Base-by-base conservation (phyloP, 1,140 invertebrate species). In the Drosophila pseudoobscura region DNA sequence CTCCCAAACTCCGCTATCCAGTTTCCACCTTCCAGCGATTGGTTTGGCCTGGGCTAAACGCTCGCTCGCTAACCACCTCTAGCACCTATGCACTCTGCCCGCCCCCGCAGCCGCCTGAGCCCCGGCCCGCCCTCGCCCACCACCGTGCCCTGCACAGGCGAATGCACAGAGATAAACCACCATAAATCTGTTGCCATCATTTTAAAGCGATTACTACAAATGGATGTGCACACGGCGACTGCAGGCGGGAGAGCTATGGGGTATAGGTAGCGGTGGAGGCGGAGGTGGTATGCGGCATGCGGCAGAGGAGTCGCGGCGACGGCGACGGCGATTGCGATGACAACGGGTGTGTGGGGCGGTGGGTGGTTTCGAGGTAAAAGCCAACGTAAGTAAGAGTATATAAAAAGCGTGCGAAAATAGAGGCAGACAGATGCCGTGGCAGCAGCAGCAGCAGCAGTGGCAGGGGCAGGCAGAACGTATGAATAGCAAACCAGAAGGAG, bases 151-250 rank as follows among this genome's bases (percentile, higher is more conserved):
- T 51, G 46, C 47, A 70, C 66, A 63, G 55, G 39, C 84, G 61
- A 89, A 75, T 90, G 85, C 84, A 87, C 84, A 75, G 68, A 87
- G 84, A 89, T 89, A 89, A 89, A 85, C 84, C 84, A 88, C 84
- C 83, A 89, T 89, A 89, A 89, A 89, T 89, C 84, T 89, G 84
- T 89, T 89, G 84, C 84, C 84, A 89, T 89, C 84, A 89, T 89
- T 89, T 87, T 89, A 89, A 89, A 89, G 84, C 85, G 84, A 89
- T 89, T 88, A 88, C 83, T 88, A 88, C 83, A 88, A 88, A 88
- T 88, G 83, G 84, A 89, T 88, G 83, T 89, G 85, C 84, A 88
- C 84, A 88, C 84, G 83, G 63, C 22, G 46, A 62, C 68, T 59
- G 69, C 49, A 52, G 72, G 29, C 51, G 61, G 31, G 9, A 35